A percentile compares a stretch with the other conserved stretches of the same genome.
Conservation (phyloP, 2,888 invertebrate species). For the Amphipoea lucens region DNA sequence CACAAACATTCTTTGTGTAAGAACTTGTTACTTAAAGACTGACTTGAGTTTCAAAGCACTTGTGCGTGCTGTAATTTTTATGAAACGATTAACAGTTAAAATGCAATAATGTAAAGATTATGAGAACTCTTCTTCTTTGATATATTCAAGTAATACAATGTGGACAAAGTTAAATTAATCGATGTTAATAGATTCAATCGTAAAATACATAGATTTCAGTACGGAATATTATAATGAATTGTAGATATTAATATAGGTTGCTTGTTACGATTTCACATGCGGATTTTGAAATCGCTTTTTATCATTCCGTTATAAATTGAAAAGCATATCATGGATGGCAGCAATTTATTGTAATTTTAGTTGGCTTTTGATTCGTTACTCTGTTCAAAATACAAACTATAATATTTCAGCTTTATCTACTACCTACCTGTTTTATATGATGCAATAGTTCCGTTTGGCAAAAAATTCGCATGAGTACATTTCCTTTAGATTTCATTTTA, state of each 20-base stretch:
- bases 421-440: neutral
- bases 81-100: constrained; percentile 61
- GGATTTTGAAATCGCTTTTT: constrained; percentile 76
- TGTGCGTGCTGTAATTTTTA: constrained; percentile 65
- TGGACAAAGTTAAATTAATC: constrained; percentile 67
- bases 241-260: constrained; percentile 74
- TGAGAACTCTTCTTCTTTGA: constrained; percentile 64
- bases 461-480: neutral
- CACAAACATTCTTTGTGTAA: constrained; percentile 66
- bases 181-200: constrained; percentile 71
- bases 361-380: constrained; percentile 77
- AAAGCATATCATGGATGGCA: constrained; percentile 84
- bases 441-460: constrained; percentile 8
- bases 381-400: constrained; percentile 73
- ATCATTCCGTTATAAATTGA: constrained; percentile 84
- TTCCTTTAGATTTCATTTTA: constrained; percentile 12
- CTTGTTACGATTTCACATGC: constrained; percentile 75
- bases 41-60: constrained; percentile 71
- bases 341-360: constrained; percentile 78
- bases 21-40: constrained; percentile 76
- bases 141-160: constrained; percentile 58
- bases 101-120: constrained; percentile 59
- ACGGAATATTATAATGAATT: constrained; percentile 67
- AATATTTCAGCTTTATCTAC: neutral
- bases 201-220: constrained; percentile 62